Conservation (phyloP, 2,797 vertebrate species). For the Prunella strophiata region DNA sequence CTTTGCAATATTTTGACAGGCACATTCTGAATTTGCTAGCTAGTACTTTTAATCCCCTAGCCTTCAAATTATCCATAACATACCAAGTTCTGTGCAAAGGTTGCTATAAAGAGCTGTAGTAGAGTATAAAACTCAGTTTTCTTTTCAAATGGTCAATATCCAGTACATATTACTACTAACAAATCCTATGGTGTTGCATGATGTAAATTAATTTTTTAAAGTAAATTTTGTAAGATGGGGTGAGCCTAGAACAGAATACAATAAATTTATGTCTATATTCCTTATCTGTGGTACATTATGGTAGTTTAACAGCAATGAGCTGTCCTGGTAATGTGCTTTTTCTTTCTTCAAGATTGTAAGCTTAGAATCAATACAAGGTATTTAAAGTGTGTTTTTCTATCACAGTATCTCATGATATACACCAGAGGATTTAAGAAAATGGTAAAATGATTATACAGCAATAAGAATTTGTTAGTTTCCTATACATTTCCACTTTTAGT, state of each 20-base stretch:
- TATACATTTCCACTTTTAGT: conserved; percentile 2
- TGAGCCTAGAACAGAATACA: not conserved
- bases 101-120: not conserved
- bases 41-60: not conserved
- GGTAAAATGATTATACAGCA: not conserved
- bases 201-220: not conserved
- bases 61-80: not conserved
- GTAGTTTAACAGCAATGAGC: not conserved
- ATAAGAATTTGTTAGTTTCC: not conserved
- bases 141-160: not conserved
- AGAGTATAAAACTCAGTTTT: not conserved
- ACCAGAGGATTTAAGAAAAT: not conserved
- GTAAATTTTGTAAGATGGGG: not conserved
- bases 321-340: not conserved
- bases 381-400: not conserved
- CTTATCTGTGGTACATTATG: not conserved
- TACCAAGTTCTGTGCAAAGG: not conserved
- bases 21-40: not conserved
- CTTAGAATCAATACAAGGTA: not conserved
- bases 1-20: not conserved
- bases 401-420: not conserved
- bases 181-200: not conserved
- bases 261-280: not conserved
- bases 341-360: not conserved
- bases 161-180: not conserved